Percentiles rank a stretch among this genome's conserved stretches.
Evolutionary conservation across 2,113 vertebrate genomes (phyloP).

Genomic region (Coptodon rendalli): DNA sequence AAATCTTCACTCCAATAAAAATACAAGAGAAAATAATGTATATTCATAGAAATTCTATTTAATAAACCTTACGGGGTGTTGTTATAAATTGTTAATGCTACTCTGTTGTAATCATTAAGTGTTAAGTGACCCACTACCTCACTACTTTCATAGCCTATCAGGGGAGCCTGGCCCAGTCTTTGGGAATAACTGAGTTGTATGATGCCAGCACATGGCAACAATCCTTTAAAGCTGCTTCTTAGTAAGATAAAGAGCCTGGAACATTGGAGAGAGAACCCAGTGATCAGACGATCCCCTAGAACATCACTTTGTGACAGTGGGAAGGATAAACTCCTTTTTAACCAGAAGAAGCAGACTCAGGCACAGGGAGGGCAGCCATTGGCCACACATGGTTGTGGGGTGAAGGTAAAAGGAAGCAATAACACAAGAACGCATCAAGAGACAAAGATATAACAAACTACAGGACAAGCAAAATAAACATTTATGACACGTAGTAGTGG

Average conservation of each 20-base stretch:
- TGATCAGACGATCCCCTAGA: not conserved
- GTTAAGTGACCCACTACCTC: not conserved
- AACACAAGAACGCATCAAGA: not conserved
- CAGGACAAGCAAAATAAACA: not conserved
- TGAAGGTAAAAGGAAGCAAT: not conserved
- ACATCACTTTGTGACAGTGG: not conserved
- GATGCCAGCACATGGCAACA: not conserved
- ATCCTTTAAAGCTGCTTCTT: not conserved
- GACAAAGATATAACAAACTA: not conserved
- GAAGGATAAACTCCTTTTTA: not conserved
- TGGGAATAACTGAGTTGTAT: not conserved
- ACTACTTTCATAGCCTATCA: not conserved
- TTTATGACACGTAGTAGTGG: not conserved
- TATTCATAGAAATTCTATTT: not conserved
- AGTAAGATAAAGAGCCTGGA: not conserved
- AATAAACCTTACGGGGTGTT: not conserved
- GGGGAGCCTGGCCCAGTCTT: not conserved
- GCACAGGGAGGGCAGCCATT: not conserved
- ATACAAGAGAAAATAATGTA: not conserved
- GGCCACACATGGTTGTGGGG: no score
- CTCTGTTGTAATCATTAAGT: not conserved
- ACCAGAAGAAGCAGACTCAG: not conserved
- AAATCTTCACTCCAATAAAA: not conserved
- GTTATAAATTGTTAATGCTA: not conserved
- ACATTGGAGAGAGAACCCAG: not conserved